Conservation (phyloP, 2,888 invertebrate species). For the Syrista parreyssii region DNA sequence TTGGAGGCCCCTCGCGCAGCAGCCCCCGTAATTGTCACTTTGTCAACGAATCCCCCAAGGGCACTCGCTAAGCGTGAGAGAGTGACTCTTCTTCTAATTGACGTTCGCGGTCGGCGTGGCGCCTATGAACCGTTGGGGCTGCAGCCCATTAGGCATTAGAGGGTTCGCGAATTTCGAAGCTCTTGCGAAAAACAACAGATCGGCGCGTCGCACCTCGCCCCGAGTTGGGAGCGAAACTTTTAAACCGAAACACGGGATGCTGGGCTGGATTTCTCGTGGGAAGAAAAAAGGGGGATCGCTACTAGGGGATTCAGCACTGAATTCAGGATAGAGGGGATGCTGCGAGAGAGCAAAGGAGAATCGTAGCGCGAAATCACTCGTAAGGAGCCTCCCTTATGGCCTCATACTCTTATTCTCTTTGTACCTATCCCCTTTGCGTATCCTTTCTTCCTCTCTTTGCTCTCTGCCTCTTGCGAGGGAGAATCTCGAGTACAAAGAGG, state of each 20-base stretch:
- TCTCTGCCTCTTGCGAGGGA: background rate
- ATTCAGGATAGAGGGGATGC: too few relatives aligned
- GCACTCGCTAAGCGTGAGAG: slow-evolving; percentile 34
- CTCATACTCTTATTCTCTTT: slow-evolving; percentile 7
- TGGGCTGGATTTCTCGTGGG: too few relatives aligned
- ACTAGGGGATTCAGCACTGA: too few relatives aligned
- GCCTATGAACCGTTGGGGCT: too few relatives aligned
- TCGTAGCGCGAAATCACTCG: slow-evolving; percentile 23
- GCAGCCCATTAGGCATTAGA: too few relatives aligned
- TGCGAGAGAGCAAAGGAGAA: too few relatives aligned
- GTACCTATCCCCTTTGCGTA: background rate
- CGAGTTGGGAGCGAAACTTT: too few relatives aligned
- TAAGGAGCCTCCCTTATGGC: slow-evolving; percentile 22
- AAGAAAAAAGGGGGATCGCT: too few relatives aligned
- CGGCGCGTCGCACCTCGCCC: too few relatives aligned
- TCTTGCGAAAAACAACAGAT: too few relatives aligned
- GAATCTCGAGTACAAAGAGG: background rate
- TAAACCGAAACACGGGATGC: too few relatives aligned
- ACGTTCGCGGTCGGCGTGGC: slow-evolving; percentile 30
- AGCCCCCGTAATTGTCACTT: slow-evolving; percentile 62
- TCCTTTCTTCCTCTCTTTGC: slow-evolving; percentile 6
- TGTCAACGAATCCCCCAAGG: slow-evolving; percentile 56
- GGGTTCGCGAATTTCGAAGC: too few relatives aligned
- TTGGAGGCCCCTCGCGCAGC: slow-evolving; percentile 34
- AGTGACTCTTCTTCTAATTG: slow-evolving; percentile 51